Conservation (phyloP, 2,888 invertebrate species). For the Amphipyra berbera region DNA sequence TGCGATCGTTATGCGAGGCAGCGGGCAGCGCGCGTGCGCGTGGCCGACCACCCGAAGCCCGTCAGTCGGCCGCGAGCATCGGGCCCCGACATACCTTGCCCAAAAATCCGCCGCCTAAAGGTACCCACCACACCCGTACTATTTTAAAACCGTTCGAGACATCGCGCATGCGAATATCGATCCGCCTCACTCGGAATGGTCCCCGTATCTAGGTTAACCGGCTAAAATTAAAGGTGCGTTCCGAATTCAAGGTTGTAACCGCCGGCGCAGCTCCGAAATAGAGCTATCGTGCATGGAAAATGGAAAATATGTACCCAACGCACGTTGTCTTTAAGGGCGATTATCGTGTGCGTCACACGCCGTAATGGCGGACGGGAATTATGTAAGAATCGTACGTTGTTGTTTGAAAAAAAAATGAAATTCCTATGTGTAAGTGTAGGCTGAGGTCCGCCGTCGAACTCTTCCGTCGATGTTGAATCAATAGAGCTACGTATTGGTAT, state of each 20-base stretch:
- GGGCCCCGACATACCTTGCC: slow-evolving; percentile 69
- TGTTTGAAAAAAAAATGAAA: slow-evolving; percentile 71
- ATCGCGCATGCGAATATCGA: slow-evolving; percentile 87
- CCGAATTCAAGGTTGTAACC: slow-evolving; percentile 87
- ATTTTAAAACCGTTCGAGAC: slow-evolving; percentile 75
- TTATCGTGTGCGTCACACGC: slow-evolving; percentile 74
- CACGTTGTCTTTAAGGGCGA: slow-evolving; percentile 76
- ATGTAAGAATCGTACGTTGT: slow-evolving; percentile 86
- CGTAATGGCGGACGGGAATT: slow-evolving; percentile 83
- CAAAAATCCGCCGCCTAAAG: slow-evolving; percentile 67
- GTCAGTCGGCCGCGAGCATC: slow-evolving; percentile 62
- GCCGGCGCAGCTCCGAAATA: slow-evolving; percentile 87
- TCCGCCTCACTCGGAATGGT: slow-evolving; percentile 80
- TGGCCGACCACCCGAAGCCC: slow-evolving; percentile 52
- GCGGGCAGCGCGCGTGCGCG: slow-evolving; percentile 64
- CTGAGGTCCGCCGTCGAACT: slow-evolving; percentile 29
- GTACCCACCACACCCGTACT: slow-evolving; percentile 75
- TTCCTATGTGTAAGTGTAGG: slow-evolving; percentile 57
- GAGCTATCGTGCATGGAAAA: slow-evolving; percentile 83
- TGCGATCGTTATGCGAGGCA: slow-evolving; percentile 68
- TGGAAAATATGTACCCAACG: slow-evolving; percentile 76
- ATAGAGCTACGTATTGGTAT: slow-evolving; percentile 48
- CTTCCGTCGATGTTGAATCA: slow-evolving; percentile 47
- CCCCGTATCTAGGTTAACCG: slow-evolving; percentile 89
- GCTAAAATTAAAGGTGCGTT: slow-evolving; percentile 90